A percentile compares a stretch with the other conserved stretches of the same genome.
Evolutionary conservation across 1,140 invertebrate genomes (phyloP).

Genomic region (Micrasema longulum): DNA sequence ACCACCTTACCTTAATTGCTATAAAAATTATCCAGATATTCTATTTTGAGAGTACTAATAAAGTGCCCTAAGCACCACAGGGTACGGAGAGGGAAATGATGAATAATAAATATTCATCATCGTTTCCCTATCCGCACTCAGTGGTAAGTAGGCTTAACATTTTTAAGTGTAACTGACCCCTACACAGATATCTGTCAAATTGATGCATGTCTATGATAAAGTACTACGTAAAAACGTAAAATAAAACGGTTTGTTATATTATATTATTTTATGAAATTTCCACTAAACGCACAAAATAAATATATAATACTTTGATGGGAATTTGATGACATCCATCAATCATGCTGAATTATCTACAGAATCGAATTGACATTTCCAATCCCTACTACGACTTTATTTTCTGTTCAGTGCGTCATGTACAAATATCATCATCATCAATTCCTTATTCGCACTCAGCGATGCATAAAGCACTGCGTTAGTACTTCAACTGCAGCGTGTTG

Average conservation of each 20-base stretch:
- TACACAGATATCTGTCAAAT: not conserved
- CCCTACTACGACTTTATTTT: slow-evolving; percentile 1
- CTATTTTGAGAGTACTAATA: no score
- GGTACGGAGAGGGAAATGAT: no score
- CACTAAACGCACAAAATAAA: slow-evolving; percentile 13
- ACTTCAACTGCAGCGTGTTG: no score
- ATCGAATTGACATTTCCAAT: slow-evolving; percentile 36
- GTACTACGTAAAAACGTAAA: not conserved
- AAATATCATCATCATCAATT: no score
- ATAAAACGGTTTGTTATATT: not conserved
- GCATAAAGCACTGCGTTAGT: no score
- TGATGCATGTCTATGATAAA: not conserved
- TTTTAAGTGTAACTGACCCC: not conserved
- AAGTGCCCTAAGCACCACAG: no score
- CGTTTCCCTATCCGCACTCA: no score
- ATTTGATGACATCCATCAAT: slow-evolving; percentile 49
- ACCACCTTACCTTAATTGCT: no score
- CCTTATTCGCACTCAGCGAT: no score
- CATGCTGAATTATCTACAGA: slow-evolving; percentile 34
- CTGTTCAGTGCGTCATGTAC: not conserved
- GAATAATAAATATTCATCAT: not conserved
- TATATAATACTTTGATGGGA: slow-evolving; percentile 22
- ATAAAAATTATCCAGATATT: no score
- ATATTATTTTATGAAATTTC: slow-evolving; percentile 2
- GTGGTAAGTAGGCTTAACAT: not conserved